Evolutionary conservation across 64 coral and sea anemone genomes (phyloP), one percentile per base, ranked within the genome.

Genomic region (Stylophora pistillata): DNA sequence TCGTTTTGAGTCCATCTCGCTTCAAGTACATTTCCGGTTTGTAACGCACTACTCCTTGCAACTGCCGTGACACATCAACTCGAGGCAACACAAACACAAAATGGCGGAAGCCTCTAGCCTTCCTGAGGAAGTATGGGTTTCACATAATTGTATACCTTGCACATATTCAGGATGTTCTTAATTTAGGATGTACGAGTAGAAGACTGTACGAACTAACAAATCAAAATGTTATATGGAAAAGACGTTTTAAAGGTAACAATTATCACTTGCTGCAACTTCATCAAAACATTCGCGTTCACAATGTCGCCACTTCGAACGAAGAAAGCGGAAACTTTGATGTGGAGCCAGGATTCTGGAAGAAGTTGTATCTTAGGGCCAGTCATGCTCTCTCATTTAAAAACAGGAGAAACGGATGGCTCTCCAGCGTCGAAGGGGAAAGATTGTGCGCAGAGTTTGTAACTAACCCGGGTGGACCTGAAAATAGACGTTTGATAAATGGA

Each of bases 391-490:
- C 87, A 23, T 96, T 96, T 87, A 68, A 30, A 55, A 58, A 56
- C 9, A 79, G 95, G 75, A 32, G 28, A 30, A 30, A 47, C n/a
- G 87, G 66, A 29, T 61, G 73, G 23, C 27, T 68, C 37, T 68
- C 34, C 27, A 62, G 61, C 47, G 31, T 84, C 41, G 80, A 60
- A 0, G 91, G 91, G 20, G 88, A 93, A 23, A 90, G 59, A 76
- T 41, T 93, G 13, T 96, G 87, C 83, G 95, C 87, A 21, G 95
- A 93, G 57, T 96, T 96, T 86, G 87, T 93, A 13, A 79, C 77
- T 27, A 88, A 76, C 68, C 53, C 91, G 4, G 73, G 91, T 17
- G 80, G 55, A 58, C 25, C 74, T 54, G 79, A 84, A 47, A 76
- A 82, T 77, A 27, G 68, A 63, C 54, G 29, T 30, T 52, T 31